Evolutionary conservation across 2,797 vertebrate genomes (phyloP).

Genomic region (Danio tinwini): DNA sequence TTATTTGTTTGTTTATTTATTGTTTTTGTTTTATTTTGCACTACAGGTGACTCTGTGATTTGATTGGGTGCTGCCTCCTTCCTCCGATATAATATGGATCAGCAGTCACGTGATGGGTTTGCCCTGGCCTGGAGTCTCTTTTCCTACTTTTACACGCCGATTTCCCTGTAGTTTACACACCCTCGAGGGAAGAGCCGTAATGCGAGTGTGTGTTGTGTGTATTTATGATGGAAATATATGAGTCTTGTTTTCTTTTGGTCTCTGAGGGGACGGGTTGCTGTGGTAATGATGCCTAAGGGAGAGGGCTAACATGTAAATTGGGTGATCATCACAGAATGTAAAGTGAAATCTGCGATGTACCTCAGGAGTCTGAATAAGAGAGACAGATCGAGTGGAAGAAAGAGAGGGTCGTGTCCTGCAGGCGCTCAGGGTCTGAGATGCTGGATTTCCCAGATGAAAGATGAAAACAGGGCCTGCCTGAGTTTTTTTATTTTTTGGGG

Average conservation of each 20-base stretch:
- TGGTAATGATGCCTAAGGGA: slow-evolving; percentile 55
- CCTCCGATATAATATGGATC: slow-evolving; percentile 12
- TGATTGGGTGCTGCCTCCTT: slow-evolving; percentile 24
- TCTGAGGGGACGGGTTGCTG: slow-evolving; percentile 53
- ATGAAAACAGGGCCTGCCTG: slow-evolving; percentile 28
- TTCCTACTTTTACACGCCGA: slow-evolving; percentile 24
- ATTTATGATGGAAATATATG: slow-evolving; percentile 40
- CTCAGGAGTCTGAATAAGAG: slow-evolving; percentile 35
- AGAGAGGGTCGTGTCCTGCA: slow-evolving; percentile 47
- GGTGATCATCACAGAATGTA: slow-evolving; percentile 49
- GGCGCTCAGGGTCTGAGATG: slow-evolving; percentile 42
- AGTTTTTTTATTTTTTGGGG: slow-evolving; percentile 1
- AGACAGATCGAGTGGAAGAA: slow-evolving; percentile 44
- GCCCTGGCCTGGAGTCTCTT: slow-evolving; percentile 24
- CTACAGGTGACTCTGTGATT: slow-evolving; percentile 40
- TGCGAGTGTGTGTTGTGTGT: slow-evolving; percentile 28
- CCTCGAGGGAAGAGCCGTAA: slow-evolving; percentile 26
- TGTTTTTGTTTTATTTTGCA: too few species aligned
- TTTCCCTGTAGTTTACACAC: slow-evolving; percentile 33
- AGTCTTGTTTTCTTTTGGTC: slow-evolving; percentile 46
- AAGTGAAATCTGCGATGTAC: slow-evolving; percentile 51
- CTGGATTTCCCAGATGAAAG: slow-evolving; percentile 43
- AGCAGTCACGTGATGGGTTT: slow-evolving; percentile 31
- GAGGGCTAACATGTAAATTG: slow-evolving; percentile 54
- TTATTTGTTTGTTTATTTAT: not conserved